phyloP scores from a whole-genome alignment of 2,888 invertebrate species.

The Trichogramma evanescens region DNA sequence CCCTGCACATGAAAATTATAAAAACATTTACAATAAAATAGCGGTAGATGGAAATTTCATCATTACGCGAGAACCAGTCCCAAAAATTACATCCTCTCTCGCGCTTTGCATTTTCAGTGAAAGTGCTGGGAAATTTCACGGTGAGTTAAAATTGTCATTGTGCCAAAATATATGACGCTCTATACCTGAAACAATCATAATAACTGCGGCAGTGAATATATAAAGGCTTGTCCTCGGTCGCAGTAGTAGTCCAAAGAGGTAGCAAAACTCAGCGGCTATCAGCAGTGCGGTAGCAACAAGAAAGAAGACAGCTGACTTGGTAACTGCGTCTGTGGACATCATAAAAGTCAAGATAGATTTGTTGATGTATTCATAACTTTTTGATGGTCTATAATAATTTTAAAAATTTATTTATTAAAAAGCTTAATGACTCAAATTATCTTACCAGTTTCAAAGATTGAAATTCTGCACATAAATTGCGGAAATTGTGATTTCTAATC shows the following conservation, averaged over 20 bases:
- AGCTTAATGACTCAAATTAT: slow-evolving; percentile 4
- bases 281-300: slow-evolving; percentile 70
- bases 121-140: background rate
- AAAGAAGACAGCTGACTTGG: slow-evolving; percentile 76
- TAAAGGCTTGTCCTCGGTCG: slow-evolving; percentile 65
- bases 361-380: no score
- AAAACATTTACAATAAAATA: background rate
- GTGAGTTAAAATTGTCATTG: background rate
- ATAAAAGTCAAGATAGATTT: slow-evolving; percentile 9
- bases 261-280: slow-evolving; percentile 71
- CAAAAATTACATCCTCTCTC: no score
- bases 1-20: slow-evolving; percentile 54
- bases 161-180: slow-evolving; percentile 32
- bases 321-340: slow-evolving; percentile 70
- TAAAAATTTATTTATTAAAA: background rate
- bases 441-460: slow-evolving; percentile 10
- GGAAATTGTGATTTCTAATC: no score
- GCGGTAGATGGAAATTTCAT: no score
- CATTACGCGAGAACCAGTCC: no score
- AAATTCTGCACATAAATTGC: background rate
- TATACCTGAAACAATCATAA: slow-evolving; percentile 81
- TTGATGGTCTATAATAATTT: no score
- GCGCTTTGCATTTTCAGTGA: background rate
- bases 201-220: slow-evolving; percentile 78
- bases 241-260: slow-evolving; percentile 72